Evolutionary conservation across 2,888 invertebrate species (phyloP), one percentile per base, ranked within the genome.

Genomic region (Invenusta paracnida): DNA sequence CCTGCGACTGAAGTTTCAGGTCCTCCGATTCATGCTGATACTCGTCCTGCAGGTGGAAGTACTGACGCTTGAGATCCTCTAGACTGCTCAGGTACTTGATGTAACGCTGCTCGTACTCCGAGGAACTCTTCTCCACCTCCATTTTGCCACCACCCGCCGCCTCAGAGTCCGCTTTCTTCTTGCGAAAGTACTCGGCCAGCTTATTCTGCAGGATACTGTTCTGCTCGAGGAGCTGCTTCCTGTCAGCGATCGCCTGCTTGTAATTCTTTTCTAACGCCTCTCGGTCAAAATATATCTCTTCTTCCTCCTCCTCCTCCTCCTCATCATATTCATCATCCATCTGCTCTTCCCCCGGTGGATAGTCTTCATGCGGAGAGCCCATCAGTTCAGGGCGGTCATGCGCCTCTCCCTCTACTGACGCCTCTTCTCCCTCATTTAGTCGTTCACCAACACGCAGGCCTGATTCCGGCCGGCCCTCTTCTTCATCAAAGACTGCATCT

Each of bases 21-120:
- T 91, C 91, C 82, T 90, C 90, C 29, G 90, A 90, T 86, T 89
- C 89, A 28, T 86, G 84, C 86, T 89, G 88, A 87, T 89, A 91
- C 48, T 87, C 88, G 29, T 90, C 89, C 13, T 89, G 84, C 85
- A 90, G 89, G 5, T 88, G 87, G 73, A 86, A 85, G 82, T 90
- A 90, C 85, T 90, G 90, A 83, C 88, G 85, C 25, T 90, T 88
- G 31, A 91, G 87, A 25, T 91, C 91, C 86, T 91, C 91, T 30
- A 91, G 88, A 86, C 90, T 90, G 29, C 90, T 87, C 90, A 91
- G 90, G 87, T 90, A 90, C 88, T 91, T 91, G 31, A 90, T 89
- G 87, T 91, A 91, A 88, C 91, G 88, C 87, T 91, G 90, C 87
- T 91, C 91, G 85, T 91, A 90, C 86, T 91, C 91, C n/a, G 90